These are phyloP conservation scores for Drosophila nasuta DNA, from an alignment of 1,140 invertebrate species.

Conservation along the genomic window DNA sequence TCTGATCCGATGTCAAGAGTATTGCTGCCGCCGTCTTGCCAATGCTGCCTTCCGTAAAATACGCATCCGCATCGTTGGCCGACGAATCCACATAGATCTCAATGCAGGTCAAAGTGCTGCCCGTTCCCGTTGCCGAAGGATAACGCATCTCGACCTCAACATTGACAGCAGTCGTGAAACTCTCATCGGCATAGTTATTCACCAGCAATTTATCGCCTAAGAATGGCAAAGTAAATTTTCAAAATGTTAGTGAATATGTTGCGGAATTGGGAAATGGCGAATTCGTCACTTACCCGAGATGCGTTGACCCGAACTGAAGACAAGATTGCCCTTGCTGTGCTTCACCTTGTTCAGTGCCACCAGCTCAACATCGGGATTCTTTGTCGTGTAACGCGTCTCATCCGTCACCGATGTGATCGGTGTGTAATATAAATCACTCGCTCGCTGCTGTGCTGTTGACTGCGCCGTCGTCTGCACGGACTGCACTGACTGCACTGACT, in stretches of 20 bases:
- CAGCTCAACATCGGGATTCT: conserved; percentile 49
- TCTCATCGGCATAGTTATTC: conserved; percentile 66
- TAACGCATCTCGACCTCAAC: conserved; percentile 69
- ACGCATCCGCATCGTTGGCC: conserved; percentile 60
- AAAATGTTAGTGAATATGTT: not conserved
- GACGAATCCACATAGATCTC: conserved; percentile 74
- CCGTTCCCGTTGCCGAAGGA: conserved; percentile 39
- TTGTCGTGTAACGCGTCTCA: conserved; percentile 47
- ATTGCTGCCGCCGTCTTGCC: conserved; percentile 58
- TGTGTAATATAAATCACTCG: conserved; percentile 60
- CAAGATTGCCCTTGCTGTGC: conserved; percentile 74
- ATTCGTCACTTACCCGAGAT: conserved; percentile 58
- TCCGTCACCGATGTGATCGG: conserved; percentile 68
- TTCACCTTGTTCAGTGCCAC: conserved; percentile 60
- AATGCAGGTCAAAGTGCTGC: conserved; percentile 61
- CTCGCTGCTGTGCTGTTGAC: conserved; percentile 35
- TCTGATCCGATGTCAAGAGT: conserved; percentile 60
- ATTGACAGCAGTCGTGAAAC: conserved; percentile 60
- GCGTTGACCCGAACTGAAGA: conserved; percentile 63
- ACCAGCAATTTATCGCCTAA: conserved; percentile 68
- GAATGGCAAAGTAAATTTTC: not conserved
- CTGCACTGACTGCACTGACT: conserved; percentile 3
- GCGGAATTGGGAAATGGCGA: not conserved
- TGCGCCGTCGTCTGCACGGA: not conserved
- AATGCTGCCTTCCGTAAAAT: conserved; percentile 65